Conservation (phyloP, 2,888 invertebrate species). For the Tipula confusa region DNA sequence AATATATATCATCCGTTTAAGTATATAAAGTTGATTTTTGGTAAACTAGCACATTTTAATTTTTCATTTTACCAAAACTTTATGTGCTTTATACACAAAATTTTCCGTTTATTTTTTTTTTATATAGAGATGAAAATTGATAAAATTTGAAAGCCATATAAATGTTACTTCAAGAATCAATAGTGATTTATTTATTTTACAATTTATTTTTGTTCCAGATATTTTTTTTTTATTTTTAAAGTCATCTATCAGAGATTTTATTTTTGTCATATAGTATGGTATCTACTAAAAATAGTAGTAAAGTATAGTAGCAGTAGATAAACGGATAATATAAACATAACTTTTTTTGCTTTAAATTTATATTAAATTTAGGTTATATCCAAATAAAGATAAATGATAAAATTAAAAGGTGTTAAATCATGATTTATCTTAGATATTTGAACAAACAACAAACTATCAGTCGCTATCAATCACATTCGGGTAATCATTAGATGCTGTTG, state of each 20-base stretch:
- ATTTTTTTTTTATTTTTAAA: neutral
- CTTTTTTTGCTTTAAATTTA: neutral
- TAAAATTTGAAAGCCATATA: neutral
- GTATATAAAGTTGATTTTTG: neutral
- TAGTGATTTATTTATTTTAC: neutral
- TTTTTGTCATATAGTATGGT: neutral
- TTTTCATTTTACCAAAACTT: neutral
- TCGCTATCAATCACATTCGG: neutral
- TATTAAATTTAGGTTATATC: neutral
- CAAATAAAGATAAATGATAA: constrained; percentile 3
- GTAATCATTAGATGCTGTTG: neutral
- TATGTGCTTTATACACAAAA: neutral
- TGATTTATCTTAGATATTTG: neutral
- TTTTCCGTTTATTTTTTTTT: neutral
- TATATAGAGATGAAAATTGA: neutral
- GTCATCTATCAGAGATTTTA: neutral
- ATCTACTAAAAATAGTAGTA: too few species aligned
- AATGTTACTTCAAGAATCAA: neutral
- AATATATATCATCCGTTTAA: too few species aligned
- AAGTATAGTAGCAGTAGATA: neutral
- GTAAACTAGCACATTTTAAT: neutral
- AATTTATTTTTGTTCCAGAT: neutral
- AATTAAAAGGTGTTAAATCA: neutral
- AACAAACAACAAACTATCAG: neutral
- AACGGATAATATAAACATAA: neutral